Evolutionary conservation across 1,140 invertebrate species (phyloP).

Genomic region (Nautilus pompilius): DNA sequence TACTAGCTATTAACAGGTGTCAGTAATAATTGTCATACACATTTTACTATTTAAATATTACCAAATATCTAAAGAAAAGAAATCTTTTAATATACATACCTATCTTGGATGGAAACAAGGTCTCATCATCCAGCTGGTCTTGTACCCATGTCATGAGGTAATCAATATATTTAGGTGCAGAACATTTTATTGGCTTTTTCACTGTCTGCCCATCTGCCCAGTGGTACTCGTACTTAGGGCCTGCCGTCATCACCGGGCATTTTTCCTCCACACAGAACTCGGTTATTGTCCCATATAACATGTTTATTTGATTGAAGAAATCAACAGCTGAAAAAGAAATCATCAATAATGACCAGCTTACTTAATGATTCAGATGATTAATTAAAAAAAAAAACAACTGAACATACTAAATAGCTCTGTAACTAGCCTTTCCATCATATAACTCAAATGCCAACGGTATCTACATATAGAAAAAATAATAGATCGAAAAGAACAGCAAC

Average conservation of each 20-base stretch:
- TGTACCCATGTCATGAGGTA: conserved; percentile 99
- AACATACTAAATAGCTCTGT: too few species aligned
- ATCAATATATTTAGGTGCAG: conserved; percentile 98
- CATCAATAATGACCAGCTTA: too few species aligned
- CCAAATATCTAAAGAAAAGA: background rate
- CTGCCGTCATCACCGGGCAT: conserved; percentile 92
- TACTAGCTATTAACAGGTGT: too few species aligned
- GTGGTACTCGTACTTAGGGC: conserved; percentile 99
- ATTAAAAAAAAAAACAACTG: background rate
- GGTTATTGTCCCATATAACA: conserved; percentile 99
- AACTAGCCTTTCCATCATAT: too few species aligned
- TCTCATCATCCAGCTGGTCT: conserved; percentile 98
- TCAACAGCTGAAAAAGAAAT: conserved; percentile 81
- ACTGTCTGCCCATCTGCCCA: conserved; percentile 99
- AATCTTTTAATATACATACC: conserved; percentile 60
- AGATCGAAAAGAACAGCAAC: too few species aligned
- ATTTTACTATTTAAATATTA: too few species aligned
- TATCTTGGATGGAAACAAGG: conserved; percentile 98
- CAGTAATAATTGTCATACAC: background rate
- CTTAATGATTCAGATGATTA: too few species aligned
- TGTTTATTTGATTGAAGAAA: conserved; percentile 99
- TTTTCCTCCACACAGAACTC: conserved; percentile 98
- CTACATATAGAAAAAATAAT: too few species aligned
- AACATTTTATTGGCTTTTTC: conserved; percentile 99
- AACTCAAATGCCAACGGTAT: too few species aligned